phyloP scores from a whole-genome alignment of 2,797 vertebrate species.

The Odontamblyopus rebecca region DNA sequence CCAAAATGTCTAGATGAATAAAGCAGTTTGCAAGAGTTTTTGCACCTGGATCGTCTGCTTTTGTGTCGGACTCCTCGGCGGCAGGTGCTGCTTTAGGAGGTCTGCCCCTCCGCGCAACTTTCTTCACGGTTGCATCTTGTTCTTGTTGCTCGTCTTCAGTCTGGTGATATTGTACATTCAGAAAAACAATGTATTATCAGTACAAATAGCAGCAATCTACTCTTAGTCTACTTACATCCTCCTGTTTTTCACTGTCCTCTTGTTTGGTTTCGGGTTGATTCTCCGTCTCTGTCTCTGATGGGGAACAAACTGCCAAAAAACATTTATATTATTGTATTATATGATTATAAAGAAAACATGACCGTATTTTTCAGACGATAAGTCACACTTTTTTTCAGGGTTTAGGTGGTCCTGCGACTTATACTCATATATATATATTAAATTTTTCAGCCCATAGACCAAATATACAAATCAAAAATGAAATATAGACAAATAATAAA shows the following conservation, averaged over 20 bases:
- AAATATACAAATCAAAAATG: too few relatives aligned
- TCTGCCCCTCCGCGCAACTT: slow-evolving; percentile 66
- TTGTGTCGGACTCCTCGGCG: slow-evolving; percentile 60
- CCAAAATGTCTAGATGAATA: too few relatives aligned
- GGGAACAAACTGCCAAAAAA: slow-evolving; percentile 17
- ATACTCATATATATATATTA: too few relatives aligned
- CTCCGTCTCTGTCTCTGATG: slow-evolving; percentile 46
- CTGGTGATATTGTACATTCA: slow-evolving; percentile 26
- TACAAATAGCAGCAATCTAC: neutral
- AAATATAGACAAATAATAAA: too few relatives aligned
- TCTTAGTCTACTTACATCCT: slow-evolving; percentile 42
- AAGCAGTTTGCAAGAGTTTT: neutral
- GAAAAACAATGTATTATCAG: neutral
- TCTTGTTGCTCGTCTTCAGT: slow-evolving; percentile 50
- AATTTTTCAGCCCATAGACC: too few relatives aligned
- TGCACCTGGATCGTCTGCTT: slow-evolving; percentile 60
- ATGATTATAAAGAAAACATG: neutral
- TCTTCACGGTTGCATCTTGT: slow-evolving; percentile 60
- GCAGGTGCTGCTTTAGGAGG: slow-evolving; percentile 55
- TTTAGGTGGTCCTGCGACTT: too few relatives aligned
- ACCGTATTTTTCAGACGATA: too few relatives aligned
- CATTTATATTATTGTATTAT: neutral
- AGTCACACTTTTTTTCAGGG: too few relatives aligned
- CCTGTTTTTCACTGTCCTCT: slow-evolving; percentile 44
- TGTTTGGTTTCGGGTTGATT: slow-evolving; percentile 48